Evolutionary conservation across 2,113 vertebrate genomes (phyloP).

Genomic region (Cryptoleucopteryx plumbea): DNA sequence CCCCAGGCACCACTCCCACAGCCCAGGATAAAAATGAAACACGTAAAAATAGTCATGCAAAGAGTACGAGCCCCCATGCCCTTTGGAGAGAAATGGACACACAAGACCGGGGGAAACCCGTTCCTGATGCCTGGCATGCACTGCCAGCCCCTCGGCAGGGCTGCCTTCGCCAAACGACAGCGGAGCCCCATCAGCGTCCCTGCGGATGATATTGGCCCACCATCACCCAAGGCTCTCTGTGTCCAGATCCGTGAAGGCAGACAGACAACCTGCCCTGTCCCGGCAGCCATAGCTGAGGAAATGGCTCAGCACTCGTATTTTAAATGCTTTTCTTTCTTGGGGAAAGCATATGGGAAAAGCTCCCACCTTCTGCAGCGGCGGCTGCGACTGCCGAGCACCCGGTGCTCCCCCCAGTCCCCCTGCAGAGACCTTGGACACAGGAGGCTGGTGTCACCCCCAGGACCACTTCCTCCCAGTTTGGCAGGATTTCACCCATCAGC

Average conservation of each 20-base stretch:
- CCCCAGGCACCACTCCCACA: background rate
- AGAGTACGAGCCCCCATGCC: background rate
- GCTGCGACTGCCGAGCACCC: fast-evolving
- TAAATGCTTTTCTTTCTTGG: background rate
- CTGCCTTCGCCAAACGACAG: background rate
- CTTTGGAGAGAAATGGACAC: background rate
- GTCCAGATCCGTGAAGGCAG: background rate
- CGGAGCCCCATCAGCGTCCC: background rate
- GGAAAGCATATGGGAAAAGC: background rate
- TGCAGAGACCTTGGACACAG: background rate
- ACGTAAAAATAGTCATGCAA: background rate
- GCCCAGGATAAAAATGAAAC: background rate
- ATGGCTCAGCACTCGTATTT: background rate
- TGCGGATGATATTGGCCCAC: background rate
- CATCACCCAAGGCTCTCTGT: fast-evolving
- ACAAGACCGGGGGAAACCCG: background rate
- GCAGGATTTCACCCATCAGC: background rate
- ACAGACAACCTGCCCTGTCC: background rate
- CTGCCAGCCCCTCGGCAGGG: background rate
- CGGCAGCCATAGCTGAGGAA: background rate
- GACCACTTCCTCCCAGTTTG: background rate
- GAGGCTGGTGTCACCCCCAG: background rate
- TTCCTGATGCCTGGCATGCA: fast-evolving
- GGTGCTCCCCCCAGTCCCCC: fast-evolving
- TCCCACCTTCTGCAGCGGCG: fast-evolving